Conservation (phyloP, 2,797 vertebrate species). For the Enteromius anoplus region DNA sequence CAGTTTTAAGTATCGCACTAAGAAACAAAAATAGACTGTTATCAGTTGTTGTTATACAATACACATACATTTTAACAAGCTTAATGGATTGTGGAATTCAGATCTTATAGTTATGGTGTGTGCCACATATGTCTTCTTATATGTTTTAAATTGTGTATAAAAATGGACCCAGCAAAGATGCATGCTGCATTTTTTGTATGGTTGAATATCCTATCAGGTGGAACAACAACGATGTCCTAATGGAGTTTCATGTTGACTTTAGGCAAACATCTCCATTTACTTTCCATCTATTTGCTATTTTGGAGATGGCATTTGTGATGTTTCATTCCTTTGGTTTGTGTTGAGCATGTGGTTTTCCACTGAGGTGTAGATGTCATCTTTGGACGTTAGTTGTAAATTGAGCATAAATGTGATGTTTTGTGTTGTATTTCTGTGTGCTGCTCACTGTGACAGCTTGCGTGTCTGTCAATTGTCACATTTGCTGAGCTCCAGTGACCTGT, state of each 20-base stretch:
- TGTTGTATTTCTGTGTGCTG: constrained; percentile 20
- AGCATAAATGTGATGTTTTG: constrained; percentile 8
- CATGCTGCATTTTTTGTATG: neutral
- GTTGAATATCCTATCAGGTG: neutral
- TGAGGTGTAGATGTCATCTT: constrained; percentile 13
- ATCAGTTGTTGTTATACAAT: neutral
- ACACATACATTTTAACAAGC: neutral
- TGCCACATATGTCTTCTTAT: neutral
- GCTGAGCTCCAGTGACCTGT: constrained; percentile 39
- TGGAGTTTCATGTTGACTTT: neutral
- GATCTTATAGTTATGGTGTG: neutral
- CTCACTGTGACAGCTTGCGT: constrained; percentile 9
- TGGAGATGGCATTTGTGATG: neutral
- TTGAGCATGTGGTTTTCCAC: neutral
- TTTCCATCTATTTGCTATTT: neutral
- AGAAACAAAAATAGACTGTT: neutral
- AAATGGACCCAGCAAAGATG: neutral
- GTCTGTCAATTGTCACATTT: constrained; percentile 28
- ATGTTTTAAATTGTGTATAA: neutral
- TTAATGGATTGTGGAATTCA: neutral
- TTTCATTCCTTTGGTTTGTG: neutral
- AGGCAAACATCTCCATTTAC: neutral
- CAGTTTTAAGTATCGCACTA: neutral
- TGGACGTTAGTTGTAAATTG: neutral
- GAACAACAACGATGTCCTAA: neutral